phyloP scores from a whole-genome alignment of 2,888 invertebrate genomes.

The Torymus aiolomorphi region DNA sequence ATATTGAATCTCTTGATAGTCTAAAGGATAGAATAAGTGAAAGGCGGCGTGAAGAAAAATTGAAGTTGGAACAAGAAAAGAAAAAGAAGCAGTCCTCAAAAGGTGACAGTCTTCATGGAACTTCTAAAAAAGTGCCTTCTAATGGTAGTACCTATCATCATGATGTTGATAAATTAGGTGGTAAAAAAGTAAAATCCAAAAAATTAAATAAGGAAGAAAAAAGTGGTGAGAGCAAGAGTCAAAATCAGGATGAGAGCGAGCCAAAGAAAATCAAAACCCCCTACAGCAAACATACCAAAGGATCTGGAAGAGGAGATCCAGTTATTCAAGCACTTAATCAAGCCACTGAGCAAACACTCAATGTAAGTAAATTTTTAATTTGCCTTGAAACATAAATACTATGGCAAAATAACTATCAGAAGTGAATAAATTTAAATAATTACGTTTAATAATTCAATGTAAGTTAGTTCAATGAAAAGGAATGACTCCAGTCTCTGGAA shows the following conservation, averaged over 20 bases:
- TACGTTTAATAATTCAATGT: too few species aligned
- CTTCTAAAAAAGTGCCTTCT: conserved; percentile 75
- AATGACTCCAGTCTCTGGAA: too few species aligned
- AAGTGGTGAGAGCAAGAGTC: conserved; percentile 58
- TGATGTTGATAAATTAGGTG: conserved; percentile 67
- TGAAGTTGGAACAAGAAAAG: conserved; percentile 71
- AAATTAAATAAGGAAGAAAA: conserved; percentile 68
- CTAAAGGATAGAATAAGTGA: conserved; percentile 73
- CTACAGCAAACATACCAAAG: conserved; percentile 68
- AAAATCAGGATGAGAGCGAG: conserved; percentile 64
- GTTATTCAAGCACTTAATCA: conserved; percentile 83
- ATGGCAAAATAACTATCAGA: too few species aligned
- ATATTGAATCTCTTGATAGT: conserved; percentile 73
- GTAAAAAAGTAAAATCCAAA: conserved; percentile 69
- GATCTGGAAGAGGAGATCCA: conserved; percentile 73
- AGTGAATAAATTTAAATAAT: too few species aligned
- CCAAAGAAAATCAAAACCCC: conserved; percentile 68
- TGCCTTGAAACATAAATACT: not conserved
- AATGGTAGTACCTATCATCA: conserved; percentile 72
- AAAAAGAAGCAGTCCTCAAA: conserved; percentile 69
- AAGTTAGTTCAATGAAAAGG: too few species aligned
- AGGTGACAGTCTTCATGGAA: conserved; percentile 64
- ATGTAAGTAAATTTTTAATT: conserved; percentile 64
- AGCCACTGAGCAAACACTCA: conserved; percentile 83
- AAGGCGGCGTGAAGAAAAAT: conserved; percentile 70